Conservation (phyloP, 2,888 invertebrate genomes). For the Andrena dorsata region DNA sequence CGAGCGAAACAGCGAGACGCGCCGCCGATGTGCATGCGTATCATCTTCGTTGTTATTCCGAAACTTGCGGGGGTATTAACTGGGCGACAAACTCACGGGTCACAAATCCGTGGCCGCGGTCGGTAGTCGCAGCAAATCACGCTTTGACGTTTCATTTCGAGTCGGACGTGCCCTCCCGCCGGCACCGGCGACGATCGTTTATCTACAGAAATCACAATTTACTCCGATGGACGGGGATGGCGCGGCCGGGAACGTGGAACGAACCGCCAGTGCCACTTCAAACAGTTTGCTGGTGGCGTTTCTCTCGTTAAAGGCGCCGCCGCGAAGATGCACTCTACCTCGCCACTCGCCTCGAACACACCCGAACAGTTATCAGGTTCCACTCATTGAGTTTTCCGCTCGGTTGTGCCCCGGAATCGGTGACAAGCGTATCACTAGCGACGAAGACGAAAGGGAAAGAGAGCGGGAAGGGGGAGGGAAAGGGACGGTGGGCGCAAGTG, state of each 20-base stretch:
- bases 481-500: constrained; percentile 33
- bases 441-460: constrained; percentile 14
- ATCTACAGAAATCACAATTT: constrained; percentile 57
- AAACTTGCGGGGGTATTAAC: constrained; percentile 57
- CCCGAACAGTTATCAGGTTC: constrained; percentile 56
- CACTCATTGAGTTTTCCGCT: constrained; percentile 62
- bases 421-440: constrained; percentile 64
- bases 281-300: constrained; percentile 54
- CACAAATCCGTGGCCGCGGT: constrained; percentile 32
- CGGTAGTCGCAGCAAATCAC: constrained; percentile 56
- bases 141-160: constrained; percentile 66
- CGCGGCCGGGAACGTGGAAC: constrained; percentile 5
- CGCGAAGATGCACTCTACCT: constrained; percentile 22
- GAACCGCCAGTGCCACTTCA: constrained; percentile 32
- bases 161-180: constrained; percentile 36
- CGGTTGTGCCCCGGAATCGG: constrained; percentile 52
- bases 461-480: constrained; percentile 4
- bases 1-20: constrained; percentile 49
- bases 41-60: constrained; percentile 39
- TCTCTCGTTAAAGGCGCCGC: constrained; percentile 53
- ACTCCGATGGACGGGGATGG: constrained; percentile 19
- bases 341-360: constrained; percentile 6
- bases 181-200: constrained; percentile 34
- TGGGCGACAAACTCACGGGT: constrained; percentile 48
- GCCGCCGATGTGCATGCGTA: constrained; percentile 20